Evolutionary conservation across 2,797 vertebrate species (phyloP), one percentile per base, ranked within the genome.

Genomic region (Takifugu ocellatus): DNA sequence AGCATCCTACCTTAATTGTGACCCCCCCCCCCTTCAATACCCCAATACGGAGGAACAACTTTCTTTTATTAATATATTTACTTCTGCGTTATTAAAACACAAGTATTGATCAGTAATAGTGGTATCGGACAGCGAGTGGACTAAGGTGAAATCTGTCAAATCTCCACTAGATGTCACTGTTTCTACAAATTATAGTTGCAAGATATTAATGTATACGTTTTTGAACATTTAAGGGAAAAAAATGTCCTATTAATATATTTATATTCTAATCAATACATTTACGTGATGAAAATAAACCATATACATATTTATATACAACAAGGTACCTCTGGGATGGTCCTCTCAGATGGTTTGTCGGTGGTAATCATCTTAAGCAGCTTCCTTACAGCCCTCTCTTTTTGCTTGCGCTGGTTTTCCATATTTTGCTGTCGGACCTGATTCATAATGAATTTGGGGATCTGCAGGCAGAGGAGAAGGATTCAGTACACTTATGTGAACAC

Each of bases 361-460:
- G 75, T 94, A 79, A 98, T 98, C 87, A 95, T 98, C 88, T 97
- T 98, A 74, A 99, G 89, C 56, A 99, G 88, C 65, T 97, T 98
- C 75, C 93, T 94, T 56, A 98, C 78, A 2, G 94, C 93, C 76
- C 89, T 85, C 61, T 96, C 94, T 63, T 92, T 91, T 42, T 91
- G 89, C 79, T 98, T 98, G 63, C 89, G 92, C 47, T 93, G 94
- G 53, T 83, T 91, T 80, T 93, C 94, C 39, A 83, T 86, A 77
- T 98, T 98, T 65, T 96, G 95, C 11, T 94, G 93, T 70, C 97
- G 91, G 60, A 99, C 94, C 90, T 99, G 97, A 62, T 85, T 94
- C 80, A 99, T 85, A 72, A 99, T 93, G 83, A 98, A 99, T 84
- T 95, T 98, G 0, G 97, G 97, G 71, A 99, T 96, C 97, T 99